Conservation (phyloP, 2,888 invertebrate genomes). For the Salticus scenicus region DNA sequence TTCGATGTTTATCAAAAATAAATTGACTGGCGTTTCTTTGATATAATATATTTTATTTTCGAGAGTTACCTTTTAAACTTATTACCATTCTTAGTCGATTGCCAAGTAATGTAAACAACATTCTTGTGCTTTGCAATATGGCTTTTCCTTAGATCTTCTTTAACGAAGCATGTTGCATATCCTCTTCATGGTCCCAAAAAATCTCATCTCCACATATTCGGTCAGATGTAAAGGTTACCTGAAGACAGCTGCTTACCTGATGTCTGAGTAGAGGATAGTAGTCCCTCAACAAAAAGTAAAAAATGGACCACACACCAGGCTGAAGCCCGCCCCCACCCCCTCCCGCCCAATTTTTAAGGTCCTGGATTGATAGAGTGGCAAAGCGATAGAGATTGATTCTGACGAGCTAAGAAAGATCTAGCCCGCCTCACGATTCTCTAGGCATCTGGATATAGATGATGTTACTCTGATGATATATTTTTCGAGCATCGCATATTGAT, state of each 20-base stretch:
- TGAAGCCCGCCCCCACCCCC: conserved; percentile 42
- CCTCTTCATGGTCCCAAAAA: conserved; percentile 15
- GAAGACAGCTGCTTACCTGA: conserved; percentile 53
- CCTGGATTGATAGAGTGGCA: conserved; percentile 51
- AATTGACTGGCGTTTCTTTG: too few species aligned
- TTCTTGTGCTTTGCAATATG: background rate
- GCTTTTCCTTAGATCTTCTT: background rate
- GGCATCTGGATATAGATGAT: conserved; percentile 10
- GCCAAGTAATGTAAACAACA: background rate
- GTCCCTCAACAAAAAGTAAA: conserved; percentile 29
- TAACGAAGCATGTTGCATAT: conserved; percentile 8
- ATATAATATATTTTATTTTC: too few species aligned
- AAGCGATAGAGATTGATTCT: conserved; percentile 59
- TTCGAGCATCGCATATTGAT: background rate
- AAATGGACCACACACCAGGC: conserved; percentile 54
- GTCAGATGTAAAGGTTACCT: conserved; percentile 55
- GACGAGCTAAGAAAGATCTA: conserved; percentile 27
- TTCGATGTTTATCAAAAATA: too few species aligned
- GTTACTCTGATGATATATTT: background rate
- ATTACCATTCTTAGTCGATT: background rate
- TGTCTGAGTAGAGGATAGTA: conserved; percentile 30
- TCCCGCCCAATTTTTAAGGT: conserved; percentile 41
- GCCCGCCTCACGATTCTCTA: conserved; percentile 22
- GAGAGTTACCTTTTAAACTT: too few species aligned
- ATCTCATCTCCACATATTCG: background rate